Base-by-base conservation (phyloP, 1,140 invertebrate species). In the Drosophila leontia region DNA sequence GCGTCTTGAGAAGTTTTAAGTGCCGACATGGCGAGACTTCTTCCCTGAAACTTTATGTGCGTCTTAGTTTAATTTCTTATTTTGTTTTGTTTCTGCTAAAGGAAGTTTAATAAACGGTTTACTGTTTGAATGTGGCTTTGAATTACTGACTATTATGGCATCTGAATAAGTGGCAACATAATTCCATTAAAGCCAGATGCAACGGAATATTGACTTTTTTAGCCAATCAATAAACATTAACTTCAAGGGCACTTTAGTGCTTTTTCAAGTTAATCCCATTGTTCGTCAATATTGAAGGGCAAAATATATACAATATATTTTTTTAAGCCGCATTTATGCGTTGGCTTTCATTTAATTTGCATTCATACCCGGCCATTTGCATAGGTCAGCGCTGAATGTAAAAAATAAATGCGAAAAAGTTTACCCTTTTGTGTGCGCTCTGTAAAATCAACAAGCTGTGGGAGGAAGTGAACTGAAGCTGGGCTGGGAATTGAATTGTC, bases 341-440 rank as follows among this genome's bases (percentile, higher is more conserved):
- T 56, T 82, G 57, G 69, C 62, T 82, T 82, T 62, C 67, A 77
- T 82, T 82, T 57, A 78, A 82, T 82, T 74, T 78, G 69, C 60
- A 82, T 82, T 39, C 41, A 59, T 47, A 39, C 48, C 15, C 35
- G 8, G 19, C 35, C 35, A 65, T 65, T 81, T 76, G 47, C 56
- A 56, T 44, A 68, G 55, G 29, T 69, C 50, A 53, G 67, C 32
- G 44, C 13, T 71, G 44, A 26, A 23, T 29, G n/a, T 32, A 7
- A 41, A 59, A 42, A 50, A 41, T 37, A 26, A 39, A 55, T 42
- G 12, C 13, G 26, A n/a, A 13, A 69, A 69, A 42, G 35, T 35
- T 71, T 7, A 34, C n/a, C 29, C 23, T 37, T 59, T 59, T 26
- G 19, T 48, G 23, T 9, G 44, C 17, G 53, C n/a, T 8, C 23